Percentiles rank a stretch among this genome's conserved stretches.
Conservation (phyloP, 2,113 vertebrate species). For the Sphaerodactylus townsendi region DNA sequence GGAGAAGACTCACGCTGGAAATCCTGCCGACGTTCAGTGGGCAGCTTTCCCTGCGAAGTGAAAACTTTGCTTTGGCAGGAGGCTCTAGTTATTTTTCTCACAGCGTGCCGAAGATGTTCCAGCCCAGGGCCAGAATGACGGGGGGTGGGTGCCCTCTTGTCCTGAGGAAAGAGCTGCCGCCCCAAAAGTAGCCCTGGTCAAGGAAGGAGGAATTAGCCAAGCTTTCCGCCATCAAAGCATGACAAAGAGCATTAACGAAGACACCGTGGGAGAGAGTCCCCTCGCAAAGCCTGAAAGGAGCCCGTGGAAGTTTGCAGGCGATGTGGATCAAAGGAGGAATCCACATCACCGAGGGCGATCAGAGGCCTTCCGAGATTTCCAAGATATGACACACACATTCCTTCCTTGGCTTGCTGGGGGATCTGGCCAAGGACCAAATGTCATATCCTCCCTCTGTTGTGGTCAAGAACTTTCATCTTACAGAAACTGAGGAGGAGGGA, state of each 20-base stretch:
- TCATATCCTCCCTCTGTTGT: not conserved
- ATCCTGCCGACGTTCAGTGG: too few relatives aligned
- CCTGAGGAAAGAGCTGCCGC: not conserved
- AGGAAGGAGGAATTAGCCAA: not conserved
- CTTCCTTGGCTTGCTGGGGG: not conserved
- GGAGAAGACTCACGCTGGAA: too few relatives aligned
- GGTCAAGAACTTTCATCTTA: not conserved
- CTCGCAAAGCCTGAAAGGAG: not conserved
- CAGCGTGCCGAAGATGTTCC: too few relatives aligned
- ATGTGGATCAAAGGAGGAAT: not conserved
- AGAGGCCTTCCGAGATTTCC: not conserved
- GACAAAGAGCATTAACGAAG: not conserved
- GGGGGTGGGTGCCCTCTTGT: not conserved
- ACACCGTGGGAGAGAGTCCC: not conserved
- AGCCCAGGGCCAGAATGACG: too few relatives aligned
- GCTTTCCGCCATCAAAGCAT: not conserved
- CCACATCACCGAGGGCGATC: not conserved
- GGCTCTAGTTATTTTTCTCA: too few relatives aligned
- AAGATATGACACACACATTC: not conserved
- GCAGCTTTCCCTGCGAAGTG: too few relatives aligned
- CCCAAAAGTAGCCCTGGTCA: not conserved
- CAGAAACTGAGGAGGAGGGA: not conserved
- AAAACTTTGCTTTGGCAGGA: too few relatives aligned
- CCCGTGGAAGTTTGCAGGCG: not conserved
- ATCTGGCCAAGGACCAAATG: not conserved